Base-by-base conservation (phyloP, 2,113 vertebrate genomes). In the Oncorhynchus keta region DNA sequence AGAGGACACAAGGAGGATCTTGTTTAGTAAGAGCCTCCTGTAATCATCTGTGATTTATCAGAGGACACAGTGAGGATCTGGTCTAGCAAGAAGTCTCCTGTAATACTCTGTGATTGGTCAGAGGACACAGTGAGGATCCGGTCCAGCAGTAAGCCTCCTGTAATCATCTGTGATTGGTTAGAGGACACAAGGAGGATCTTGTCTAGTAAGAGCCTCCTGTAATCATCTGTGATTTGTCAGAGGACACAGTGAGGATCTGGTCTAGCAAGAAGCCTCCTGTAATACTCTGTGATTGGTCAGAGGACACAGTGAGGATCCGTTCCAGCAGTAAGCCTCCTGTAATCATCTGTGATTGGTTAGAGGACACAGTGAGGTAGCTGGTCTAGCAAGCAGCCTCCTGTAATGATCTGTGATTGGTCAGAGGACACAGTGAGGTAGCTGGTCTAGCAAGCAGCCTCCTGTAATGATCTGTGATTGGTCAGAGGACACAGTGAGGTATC, bases 81-180 rank as follows among this genome's bases (percentile, higher is more conserved):
- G 3, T 16, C 24, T 39, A 24, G 67, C 26, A 39, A 6, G 51
- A 74, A 75, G 3, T 65, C 30, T 32, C 26, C 22, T 32, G 39
- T 74, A 79, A 79, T 61, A 0, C 0, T 51, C 66, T 70, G 35
- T 35, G 28, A 70, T 61, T 65, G 68, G 45, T 70, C 67, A 57
- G 45, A 61, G 28, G 70, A 35, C 48, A 11, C 59, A 22, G 14
- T 65, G 5, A 20, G n/a, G 35, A 12, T 0, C n/a, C 22, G 4
- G 1, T 22, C n/a, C 20, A 20, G 67, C 28, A 57, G 4, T 59
- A 75, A 69, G 8, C 66, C 28, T 65, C 57, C 45, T 55, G 74
- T 55, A 45, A 61, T 51, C 0, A 3, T 51, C 49, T 3, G 49
- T 51, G 6, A 70, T 61, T 65, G 68, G n/a, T 70, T 65, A 57